Evolutionary conservation across 2,888 invertebrate genomes (phyloP).

Genomic region (Lymantria monacha): DNA sequence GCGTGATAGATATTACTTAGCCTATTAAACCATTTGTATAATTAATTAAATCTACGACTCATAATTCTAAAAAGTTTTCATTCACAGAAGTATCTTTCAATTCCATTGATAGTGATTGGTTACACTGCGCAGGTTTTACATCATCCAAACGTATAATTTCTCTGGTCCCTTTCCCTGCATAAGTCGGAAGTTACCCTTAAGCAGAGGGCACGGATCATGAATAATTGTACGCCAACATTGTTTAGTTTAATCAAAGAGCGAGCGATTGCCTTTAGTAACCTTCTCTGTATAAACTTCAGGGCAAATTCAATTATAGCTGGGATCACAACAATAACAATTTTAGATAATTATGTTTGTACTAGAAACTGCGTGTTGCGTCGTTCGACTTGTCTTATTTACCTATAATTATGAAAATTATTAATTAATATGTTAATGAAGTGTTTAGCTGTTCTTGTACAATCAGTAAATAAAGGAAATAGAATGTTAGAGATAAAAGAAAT

Average conservation of each 20-base stretch:
- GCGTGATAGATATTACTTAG: no score
- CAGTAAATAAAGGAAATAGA: no score
- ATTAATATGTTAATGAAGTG: slow-evolving; percentile 21
- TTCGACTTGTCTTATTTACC: slow-evolving; percentile 33
- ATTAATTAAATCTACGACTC: no score
- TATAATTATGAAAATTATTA: slow-evolving; percentile 33
- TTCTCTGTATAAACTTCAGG: slow-evolving; percentile 71
- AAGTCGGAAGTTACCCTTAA: slow-evolving; percentile 10
- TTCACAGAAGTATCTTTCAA: no score
- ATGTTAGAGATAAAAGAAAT: no score
- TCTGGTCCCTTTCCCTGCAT: neutral
- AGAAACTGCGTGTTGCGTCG: slow-evolving; percentile 43
- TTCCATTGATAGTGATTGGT: no score
- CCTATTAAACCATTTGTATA: no score
- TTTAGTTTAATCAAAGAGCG: slow-evolving; percentile 74
- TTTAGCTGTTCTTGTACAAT: neutral
- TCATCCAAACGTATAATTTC: neutral
- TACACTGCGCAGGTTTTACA: neutral
- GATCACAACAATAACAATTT: slow-evolving; percentile 75
- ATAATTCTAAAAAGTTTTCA: no score
- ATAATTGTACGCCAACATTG: slow-evolving; percentile 67
- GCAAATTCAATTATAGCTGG: slow-evolving; percentile 72
- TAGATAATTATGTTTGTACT: slow-evolving; percentile 68
- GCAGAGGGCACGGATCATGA: slow-evolving; percentile 48
- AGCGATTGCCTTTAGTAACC: slow-evolving; percentile 67